Evolutionary conservation across 2,888 invertebrate species (phyloP), one percentile per base, ranked within the genome.

Genomic region (Hirtodrosophila duncani): DNA sequence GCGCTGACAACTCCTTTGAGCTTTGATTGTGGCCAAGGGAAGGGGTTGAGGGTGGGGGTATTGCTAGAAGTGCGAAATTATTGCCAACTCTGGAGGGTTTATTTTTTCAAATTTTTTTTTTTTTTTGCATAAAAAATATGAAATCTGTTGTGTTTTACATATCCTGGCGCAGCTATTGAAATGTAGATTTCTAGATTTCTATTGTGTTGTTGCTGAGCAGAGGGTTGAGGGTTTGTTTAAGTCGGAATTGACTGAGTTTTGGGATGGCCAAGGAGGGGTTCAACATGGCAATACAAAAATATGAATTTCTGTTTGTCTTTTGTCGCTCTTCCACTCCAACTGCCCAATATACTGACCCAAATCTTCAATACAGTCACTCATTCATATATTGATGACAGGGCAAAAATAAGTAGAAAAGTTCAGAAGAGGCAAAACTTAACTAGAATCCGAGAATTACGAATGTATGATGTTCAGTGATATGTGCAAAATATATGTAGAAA

Each of bases 1-100:
- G 23, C 59, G 53, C 53, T 55, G 68, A 48, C 72, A 72, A 71
- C 51, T 67, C 71, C 69, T 64, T 74, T 74, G 78, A 67, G 74
- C 43, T 63, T 69, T 63, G 63, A 51, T 66, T 69, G 57, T 49
- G 49, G 18, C 33, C 11, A 26, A 9, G 10, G 44, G 23, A 21
- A 21, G 1, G 13, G 18, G 34, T 18, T 30, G 37, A 9, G 17
- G 4, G 17, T 13, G 18, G 27, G 16, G 14, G 23, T 14, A 21
- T 31, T 20, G 1, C 23, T 24, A 20, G 13, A 44, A 27, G 21
- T 21, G 21, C 18, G 24, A 61, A 41, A 44, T 20, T 46, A 38
- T 30, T 44, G 33, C 41, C 24, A 31, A 21, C 36, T 29, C 30
- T 20, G n/a, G n/a, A n/a, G n/a, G n/a, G n/a, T 29, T 21, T 18